These are phyloP conservation scores for Onychomys leucogaster DNA, from an alignment of 2,797 vertebrate genomes.

Conservation along the genomic window DNA sequence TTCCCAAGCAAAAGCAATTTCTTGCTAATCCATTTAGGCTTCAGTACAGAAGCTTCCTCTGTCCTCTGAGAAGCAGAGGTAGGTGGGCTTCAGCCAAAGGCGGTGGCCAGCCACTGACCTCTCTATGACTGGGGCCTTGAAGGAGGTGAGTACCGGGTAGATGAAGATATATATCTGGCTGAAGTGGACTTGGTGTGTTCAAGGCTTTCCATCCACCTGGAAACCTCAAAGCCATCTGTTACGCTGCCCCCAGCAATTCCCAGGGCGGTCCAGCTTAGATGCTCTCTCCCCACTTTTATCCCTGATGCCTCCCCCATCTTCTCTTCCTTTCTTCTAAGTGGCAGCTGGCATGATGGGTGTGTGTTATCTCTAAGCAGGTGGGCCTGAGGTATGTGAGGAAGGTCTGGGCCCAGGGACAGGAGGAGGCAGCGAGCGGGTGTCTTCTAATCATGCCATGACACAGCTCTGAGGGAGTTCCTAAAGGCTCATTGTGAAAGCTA, in stretches of 20 bases:
- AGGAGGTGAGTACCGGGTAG: background rate
- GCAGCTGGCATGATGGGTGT: background rate
- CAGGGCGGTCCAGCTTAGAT: no score
- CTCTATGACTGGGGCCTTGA: background rate
- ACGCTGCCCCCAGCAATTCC: rapidly evolving
- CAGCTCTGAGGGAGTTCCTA: background rate
- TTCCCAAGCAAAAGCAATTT: background rate
- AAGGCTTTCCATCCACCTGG: background rate
- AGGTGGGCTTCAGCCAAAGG: background rate
- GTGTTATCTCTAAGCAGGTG: background rate
- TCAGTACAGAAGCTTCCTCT: conserved; percentile 28
- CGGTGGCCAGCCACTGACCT: background rate
- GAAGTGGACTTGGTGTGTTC: background rate
- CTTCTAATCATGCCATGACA: background rate
- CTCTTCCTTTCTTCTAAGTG: background rate
- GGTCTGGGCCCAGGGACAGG: background rate
- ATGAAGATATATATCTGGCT: background rate
- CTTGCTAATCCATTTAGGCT: background rate
- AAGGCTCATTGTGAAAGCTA: background rate
- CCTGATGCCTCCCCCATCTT: no score
- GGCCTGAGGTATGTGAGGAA: background rate
- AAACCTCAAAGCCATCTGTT: background rate
- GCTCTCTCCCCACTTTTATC: background rate
- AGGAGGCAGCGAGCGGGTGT: background rate
- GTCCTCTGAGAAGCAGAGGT: background rate